Conservation (phyloP, 2,888 invertebrate genomes). For the Brassicogethes aeneus region DNA sequence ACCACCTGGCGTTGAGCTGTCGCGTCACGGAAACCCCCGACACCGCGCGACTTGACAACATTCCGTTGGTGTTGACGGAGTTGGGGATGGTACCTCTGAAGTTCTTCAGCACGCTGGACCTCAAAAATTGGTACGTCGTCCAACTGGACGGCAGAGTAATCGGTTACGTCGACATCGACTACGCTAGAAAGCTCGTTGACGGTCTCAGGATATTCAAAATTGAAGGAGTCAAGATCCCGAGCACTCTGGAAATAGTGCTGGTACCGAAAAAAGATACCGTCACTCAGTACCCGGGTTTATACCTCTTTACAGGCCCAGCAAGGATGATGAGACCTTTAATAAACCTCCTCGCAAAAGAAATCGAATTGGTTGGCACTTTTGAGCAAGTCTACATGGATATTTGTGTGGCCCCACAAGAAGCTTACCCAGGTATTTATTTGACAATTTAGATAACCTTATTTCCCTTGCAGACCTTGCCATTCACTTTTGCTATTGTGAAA, state of each 20-base stretch:
- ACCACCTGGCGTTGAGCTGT: conserved; percentile 85
- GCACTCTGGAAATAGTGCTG: conserved; percentile 73
- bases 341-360: conserved; percentile 64
- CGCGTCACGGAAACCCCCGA: conserved; percentile 53
- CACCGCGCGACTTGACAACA: conserved; percentile 40
- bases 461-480: background rate
- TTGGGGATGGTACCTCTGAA: conserved; percentile 60
- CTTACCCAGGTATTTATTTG: conserved; percentile 62
- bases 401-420: conserved; percentile 69
- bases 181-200: conserved; percentile 54
- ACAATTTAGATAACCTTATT: conserved; percentile 12
- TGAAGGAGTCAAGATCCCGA: conserved; percentile 57
- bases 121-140: conserved; percentile 60
- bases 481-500: too few species aligned
- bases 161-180: conserved; percentile 53
- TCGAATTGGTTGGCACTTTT: conserved; percentile 85
- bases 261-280: conserved; percentile 61
- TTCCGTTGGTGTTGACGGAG: conserved; percentile 48
- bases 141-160: conserved; percentile 78
- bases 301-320: conserved; percentile 77
- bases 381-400: conserved; percentile 92
- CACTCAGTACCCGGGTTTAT: conserved; percentile 87
- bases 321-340: conserved; percentile 92
- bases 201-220: conserved; percentile 67
- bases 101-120: conserved; percentile 38